Percentiles rank a stretch among this genome's conserved stretches.
Conservation (phyloP, 2,113 vertebrate species). For the Ceuthmochares aereus region DNA sequence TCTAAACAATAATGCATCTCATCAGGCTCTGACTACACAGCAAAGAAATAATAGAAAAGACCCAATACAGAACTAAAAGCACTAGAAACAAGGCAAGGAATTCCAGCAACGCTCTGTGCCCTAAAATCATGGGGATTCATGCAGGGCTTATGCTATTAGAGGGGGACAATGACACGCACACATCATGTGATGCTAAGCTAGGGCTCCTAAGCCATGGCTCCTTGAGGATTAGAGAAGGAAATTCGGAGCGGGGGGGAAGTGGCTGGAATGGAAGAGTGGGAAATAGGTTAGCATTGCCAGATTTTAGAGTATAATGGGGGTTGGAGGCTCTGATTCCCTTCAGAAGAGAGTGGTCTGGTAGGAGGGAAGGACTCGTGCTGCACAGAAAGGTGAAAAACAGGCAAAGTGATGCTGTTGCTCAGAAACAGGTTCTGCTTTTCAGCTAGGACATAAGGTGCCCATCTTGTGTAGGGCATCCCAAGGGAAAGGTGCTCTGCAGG, state of each 20-base stretch:
- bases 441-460: accelerated
- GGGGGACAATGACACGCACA: accelerated
- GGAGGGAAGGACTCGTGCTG: neutral
- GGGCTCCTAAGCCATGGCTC: neutral
- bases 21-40: neutral
- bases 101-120: neutral
- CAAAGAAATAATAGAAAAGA: neutral
- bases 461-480: neutral
- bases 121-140: neutral
- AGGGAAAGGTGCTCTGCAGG: neutral
- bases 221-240: constrained; percentile 30
- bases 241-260: neutral
- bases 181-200: neutral
- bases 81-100: neutral
- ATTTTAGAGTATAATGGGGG: neutral
- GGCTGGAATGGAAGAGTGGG: neutral
- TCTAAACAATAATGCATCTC: neutral
- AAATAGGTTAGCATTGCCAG: neutral
- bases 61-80: neutral
- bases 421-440: neutral
- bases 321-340: neutral
- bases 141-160: constrained; percentile 4
- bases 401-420: neutral
- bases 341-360: neutral
- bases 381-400: neutral